Base-by-base conservation (phyloP, 1,140 invertebrate species). In the Drosophila serrata region DNA sequence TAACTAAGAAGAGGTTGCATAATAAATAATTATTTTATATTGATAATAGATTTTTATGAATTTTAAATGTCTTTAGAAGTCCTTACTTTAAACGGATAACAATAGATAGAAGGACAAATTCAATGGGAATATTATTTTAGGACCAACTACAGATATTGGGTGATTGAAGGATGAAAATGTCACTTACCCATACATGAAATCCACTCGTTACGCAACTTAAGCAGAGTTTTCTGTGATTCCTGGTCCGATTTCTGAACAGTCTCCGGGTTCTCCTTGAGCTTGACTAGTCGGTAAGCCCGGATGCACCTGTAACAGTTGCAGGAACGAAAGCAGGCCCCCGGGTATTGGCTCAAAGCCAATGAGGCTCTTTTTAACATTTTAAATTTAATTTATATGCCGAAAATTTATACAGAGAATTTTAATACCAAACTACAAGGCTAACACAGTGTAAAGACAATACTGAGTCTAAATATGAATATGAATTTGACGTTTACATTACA, bases 381-480 rank as follows among this genome's bases (percentile, higher is more conserved):
- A 15, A 4, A 13, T 40, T 8, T 0, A 27, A 35, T 48, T 40
- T 70, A 1, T 6, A 24, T 46, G 5, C 42, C 51, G 17, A 72
- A 70, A 72, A 12, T 72, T 3, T 4, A 59, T 2, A 72, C 65
- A 24, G 31, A 39, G 12, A 69, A 69, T 69, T 69, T 69, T 29
- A 11, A 19, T 3, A 1, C 37, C 11, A 29, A 35, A 68, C 15
- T 35, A 29, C 19, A 46, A 64, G 33, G 15, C 22, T 39, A 56
- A 33, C 12, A 39, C 48, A 58, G 35, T 56, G 33, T 15, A 39
- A 31, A 46, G 6, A 67, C 29, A 24, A n/a, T 33, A n/a, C 27
- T 12, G n/a, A 63, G 37, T 17, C 48, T 8, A 35, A 33, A 64
- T 17, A 31, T 19, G 15, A 35, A 48, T 24, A 17, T 63, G 64